Percentiles rank a stretch among this genome's conserved stretches.
Evolutionary conservation across 2,113 vertebrate species (phyloP).

Genomic region (Colaptes auratus): DNA sequence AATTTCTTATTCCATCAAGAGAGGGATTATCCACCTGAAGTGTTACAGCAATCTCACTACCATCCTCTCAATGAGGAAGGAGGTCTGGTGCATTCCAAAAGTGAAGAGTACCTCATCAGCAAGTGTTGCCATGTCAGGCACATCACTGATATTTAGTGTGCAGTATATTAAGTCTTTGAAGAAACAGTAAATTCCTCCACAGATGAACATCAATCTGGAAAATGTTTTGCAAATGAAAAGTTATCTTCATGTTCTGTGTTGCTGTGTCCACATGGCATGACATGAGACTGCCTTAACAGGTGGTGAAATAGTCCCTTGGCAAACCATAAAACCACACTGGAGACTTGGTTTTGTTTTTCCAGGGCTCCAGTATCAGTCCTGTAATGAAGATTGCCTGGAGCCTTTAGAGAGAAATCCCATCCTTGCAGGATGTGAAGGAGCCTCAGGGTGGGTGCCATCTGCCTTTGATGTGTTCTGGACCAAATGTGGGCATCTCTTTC

Average conservation of each 20-base stretch:
- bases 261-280: neutral
- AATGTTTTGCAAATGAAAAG: constrained; percentile 1
- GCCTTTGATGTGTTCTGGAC: neutral
- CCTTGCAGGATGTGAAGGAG: neutral
- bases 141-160: neutral
- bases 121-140: neutral
- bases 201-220: constrained; percentile 19
- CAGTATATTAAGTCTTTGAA: neutral
- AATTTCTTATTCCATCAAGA: neutral
- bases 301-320: constrained; percentile 10
- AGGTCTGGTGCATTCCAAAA: neutral
- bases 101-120: neutral
- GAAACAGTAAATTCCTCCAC: neutral
- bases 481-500: neutral
- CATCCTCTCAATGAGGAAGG: neutral
- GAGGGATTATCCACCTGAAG: neutral
- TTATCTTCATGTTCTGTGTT: neutral
- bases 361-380: neutral
- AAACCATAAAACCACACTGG: neutral
- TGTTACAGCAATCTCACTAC: neutral
- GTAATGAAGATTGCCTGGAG: neutral
- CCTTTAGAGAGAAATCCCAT: neutral
- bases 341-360: neutral
- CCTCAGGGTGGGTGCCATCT: neutral
- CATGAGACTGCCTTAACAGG: neutral